Percentiles rank a stretch among this genome's conserved stretches.
Conservation (phyloP, 2,113 vertebrate genomes). For the Eulacestoma nigropectus region DNA sequence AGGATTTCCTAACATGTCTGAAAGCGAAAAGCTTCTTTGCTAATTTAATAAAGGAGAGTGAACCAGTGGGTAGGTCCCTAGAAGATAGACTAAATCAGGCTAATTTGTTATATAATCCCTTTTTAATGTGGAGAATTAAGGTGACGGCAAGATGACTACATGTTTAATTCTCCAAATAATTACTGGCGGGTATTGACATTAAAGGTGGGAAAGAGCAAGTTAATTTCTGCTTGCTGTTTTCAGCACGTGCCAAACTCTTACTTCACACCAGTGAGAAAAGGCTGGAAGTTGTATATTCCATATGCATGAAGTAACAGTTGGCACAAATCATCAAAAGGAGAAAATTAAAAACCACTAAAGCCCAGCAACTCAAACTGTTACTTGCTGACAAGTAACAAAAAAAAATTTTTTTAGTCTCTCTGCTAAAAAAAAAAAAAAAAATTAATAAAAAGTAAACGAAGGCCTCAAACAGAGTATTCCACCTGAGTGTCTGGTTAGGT, state of each 20-base stretch:
- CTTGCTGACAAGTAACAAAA: background rate
- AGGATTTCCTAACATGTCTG: background rate
- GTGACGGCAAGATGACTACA: background rate
- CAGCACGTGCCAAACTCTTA: slow-evolving; percentile 25
- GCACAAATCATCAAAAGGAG: background rate
- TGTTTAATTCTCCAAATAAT: slow-evolving; percentile 8
- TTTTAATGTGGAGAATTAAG: slow-evolving; percentile 8
- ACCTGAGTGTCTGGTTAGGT: background rate
- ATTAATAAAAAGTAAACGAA: background rate
- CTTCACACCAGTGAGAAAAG: slow-evolving; percentile 15
- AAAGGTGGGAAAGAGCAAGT: background rate
- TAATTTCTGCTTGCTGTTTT: slow-evolving; percentile 17
- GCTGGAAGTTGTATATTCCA: slow-evolving; percentile 5
- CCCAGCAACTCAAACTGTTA: background rate
- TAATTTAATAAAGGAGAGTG: slow-evolving; percentile 24
- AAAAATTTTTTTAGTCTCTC: background rate
- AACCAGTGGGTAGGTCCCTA: background rate
- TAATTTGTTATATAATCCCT: slow-evolving; percentile 28
- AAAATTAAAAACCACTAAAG: slow-evolving; percentile 9
- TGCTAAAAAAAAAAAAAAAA: background rate
- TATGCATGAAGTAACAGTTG: slow-evolving; percentile 35
- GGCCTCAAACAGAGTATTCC: background rate
- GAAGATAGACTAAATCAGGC: background rate
- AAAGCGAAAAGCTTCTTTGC: slow-evolving; percentile 32
- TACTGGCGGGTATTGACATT: background rate